Base-by-base conservation (phyloP, 2,888 invertebrate species). In the Heteromurus nitidus region DNA sequence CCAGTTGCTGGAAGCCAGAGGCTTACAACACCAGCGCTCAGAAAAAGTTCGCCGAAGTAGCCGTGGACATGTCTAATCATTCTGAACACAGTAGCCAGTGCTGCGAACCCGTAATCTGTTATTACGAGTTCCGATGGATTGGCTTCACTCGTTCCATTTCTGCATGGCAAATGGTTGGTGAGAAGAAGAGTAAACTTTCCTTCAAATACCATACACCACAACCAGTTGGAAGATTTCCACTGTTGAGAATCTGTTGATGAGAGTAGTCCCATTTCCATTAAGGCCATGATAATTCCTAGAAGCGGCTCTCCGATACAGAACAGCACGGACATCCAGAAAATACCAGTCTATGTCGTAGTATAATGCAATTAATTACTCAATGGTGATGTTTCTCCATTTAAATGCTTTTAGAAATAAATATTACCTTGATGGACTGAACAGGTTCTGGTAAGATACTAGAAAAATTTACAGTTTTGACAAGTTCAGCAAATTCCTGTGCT, bases 21-120 rank as follows among this genome's bases (percentile, higher is more conserved):
- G 18, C 18, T 28, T n/a, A 60, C 20, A n/a, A 72, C 60, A 18
- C 72, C 72, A 16, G 20, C 18, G 18, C 28, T 5, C 5, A 72
- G 44, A 0, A 72, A 30, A 3, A 44, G 28, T 18, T 72, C 60
- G 42, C 72, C 72, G 26, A 44, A 60, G 20, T 60, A 60, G 22
- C 60, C 72, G 22, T 72, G 60, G 60, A 72, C 44, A 44, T 60
- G 60, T 18, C 72, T 2, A 1, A 60, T n/a, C 11, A 44, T 72
- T 2, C 3, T 26, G 26, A 47, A 5, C 11, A 16, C 20, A 47
- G 50, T 1, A 11, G 18, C 47, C 0, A 22, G 16, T 20, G 50
- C 53, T 36, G 28, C 28, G 22, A 55, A n/a, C n/a, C n/a, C 1
- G n/a, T 60, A 70, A n/a, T 55, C 42, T 36, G 42, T 13, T 3